Percentiles rank a stretch among this genome's conserved stretches.
Conservation (phyloP, 2,797 vertebrate genomes). For the Helicolenus hilgendorfi region DNA sequence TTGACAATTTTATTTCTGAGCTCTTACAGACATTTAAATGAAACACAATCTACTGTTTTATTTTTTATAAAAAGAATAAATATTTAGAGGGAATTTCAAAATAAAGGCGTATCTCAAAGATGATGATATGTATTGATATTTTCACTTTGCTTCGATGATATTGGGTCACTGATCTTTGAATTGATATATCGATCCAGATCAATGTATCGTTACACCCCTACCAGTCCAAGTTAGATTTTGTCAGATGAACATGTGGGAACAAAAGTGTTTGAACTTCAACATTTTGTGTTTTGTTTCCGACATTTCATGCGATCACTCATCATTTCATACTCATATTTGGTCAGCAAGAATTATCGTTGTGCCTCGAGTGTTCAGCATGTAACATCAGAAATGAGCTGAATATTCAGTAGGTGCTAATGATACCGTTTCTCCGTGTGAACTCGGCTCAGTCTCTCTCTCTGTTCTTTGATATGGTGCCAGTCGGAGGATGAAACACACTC, state of each 20-base stretch:
- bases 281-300: not conserved
- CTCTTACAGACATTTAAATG: too few species aligned
- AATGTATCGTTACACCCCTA: too few species aligned
- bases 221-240: too few species aligned
- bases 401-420: slow-evolving; percentile 57
- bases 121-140: too few species aligned
- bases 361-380: not conserved
- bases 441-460: slow-evolving; percentile 3
- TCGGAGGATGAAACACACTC: slow-evolving; percentile 55
- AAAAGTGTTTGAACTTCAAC: not conserved
- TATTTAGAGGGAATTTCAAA: too few species aligned
- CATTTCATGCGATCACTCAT: not conserved
- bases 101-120: too few species aligned
- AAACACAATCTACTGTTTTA: too few species aligned
- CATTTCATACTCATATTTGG: not conserved
- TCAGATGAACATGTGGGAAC: not conserved
- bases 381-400: slow-evolving; percentile 29
- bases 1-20: too few species aligned
- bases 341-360: not conserved
- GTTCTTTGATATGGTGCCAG: slow-evolving; percentile 67
- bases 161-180: too few species aligned
- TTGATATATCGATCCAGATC: too few species aligned
- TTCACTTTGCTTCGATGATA: too few species aligned
- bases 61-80: too few species aligned
- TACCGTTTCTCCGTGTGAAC: slow-evolving; percentile 30